Conservation (phyloP, 35 echinoderm and acorn worm genomes). For the Holothuria glaberrima region DNA sequence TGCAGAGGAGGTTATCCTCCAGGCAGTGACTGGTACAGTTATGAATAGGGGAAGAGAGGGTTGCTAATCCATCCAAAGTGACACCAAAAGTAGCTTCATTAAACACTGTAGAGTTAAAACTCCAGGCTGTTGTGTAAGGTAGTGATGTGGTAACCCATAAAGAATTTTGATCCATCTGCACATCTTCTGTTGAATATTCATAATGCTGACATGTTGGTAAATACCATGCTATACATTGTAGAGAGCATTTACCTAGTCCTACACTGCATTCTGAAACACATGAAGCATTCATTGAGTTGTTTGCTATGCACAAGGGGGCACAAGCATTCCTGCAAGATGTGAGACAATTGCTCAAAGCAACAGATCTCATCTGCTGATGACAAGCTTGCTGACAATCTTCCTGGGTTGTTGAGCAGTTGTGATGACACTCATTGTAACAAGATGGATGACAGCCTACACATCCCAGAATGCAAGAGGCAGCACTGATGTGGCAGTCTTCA, state of each 20-base stretch:
- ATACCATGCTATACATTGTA: not conserved
- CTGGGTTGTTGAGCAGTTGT: not conserved
- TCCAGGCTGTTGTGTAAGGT: too few relatives aligned
- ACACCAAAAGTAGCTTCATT: too few relatives aligned
- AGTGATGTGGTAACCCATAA: too few relatives aligned
- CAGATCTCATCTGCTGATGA: not conserved
- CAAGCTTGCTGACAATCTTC: not conserved
- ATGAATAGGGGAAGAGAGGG: not conserved
- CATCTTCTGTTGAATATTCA: not conserved
- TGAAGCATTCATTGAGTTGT: conserved; percentile 1
- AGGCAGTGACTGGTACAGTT: conserved; percentile 21
- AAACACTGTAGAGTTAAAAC: too few relatives aligned
- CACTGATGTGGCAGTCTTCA: conserved; percentile 39
- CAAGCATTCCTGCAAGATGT: not conserved
- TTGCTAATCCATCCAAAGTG: too few relatives aligned
- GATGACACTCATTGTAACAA: conserved; percentile 18
- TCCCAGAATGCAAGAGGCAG: conserved; percentile 15
- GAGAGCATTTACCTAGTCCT: not conserved
- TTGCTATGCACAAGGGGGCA: not conserved
- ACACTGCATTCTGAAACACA: not conserved
- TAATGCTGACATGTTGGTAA: not conserved
- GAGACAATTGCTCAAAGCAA: not conserved
- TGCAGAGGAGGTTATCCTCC: not conserved
- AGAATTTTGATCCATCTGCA: not conserved
- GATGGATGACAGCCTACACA: conserved; percentile 52